phyloP scores from a whole-genome alignment of 2,888 invertebrate genomes.

The Pomacea canaliculata region DNA sequence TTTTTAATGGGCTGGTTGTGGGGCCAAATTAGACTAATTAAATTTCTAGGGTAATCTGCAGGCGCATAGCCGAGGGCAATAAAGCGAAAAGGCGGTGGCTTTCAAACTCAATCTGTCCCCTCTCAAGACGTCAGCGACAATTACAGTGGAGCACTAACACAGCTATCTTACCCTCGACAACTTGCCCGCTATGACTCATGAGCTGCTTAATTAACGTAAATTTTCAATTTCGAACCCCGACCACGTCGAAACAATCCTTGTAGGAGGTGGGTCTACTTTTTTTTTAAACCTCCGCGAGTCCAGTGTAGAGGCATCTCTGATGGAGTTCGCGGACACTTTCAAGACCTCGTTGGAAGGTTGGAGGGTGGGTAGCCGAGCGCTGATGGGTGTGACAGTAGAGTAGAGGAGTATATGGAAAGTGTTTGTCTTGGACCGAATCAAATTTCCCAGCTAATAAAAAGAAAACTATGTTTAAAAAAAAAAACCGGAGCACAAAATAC shows the following conservation, averaged over 20 bases:
- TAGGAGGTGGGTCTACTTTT: neutral
- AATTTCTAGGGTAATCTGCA: constrained; percentile 3
- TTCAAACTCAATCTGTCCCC: constrained; percentile 1
- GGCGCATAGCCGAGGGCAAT: neutral
- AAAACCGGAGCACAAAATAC: too few species aligned
- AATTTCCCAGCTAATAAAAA: too few species aligned
- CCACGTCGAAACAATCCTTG: neutral
- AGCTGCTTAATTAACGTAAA: neutral
- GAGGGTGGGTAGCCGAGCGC: too few species aligned
- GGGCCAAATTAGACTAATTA: constrained; percentile 3
- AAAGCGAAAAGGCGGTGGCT: neutral
- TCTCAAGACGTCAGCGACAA: neutral
- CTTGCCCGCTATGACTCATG: neutral
- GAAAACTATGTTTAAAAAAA: too few species aligned
- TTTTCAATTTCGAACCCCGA: neutral
- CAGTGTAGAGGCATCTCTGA: too few species aligned
- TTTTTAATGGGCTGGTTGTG: constrained; percentile 2
- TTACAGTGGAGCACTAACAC: neutral
- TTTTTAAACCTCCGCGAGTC: neutral
- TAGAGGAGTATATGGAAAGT: too few species aligned
- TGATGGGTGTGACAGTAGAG: too few species aligned
- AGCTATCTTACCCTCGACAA: neutral
- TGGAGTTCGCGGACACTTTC: too few species aligned
- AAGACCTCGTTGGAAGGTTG: too few species aligned
- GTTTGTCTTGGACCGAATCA: too few species aligned